phyloP scores from a whole-genome alignment of 2,888 invertebrate species.

The Dysmachus trigonus region DNA sequence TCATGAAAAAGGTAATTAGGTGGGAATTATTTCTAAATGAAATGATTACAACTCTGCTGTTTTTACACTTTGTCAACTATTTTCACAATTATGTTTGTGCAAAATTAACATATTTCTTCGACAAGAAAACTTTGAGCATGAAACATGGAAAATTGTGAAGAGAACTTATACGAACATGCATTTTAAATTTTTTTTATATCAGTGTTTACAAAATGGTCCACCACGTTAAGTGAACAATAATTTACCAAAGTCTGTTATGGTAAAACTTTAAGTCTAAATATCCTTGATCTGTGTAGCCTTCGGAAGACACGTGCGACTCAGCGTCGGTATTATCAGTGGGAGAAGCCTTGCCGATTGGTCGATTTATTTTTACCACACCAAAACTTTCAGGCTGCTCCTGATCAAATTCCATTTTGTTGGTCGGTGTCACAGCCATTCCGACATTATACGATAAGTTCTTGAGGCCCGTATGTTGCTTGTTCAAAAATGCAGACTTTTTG shows the following conservation, averaged over 20 bases:
- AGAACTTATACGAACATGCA: conserved; percentile 9
- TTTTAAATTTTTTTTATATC: background rate
- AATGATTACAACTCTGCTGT: background rate
- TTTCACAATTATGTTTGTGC: background rate
- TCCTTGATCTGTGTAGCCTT: conserved; percentile 71
- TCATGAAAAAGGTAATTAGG: background rate
- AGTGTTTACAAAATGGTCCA: background rate
- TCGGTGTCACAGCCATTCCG: conserved; percentile 62
- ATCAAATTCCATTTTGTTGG: conserved; percentile 63
- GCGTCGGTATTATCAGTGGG: conserved; percentile 53
- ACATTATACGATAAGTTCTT: conserved; percentile 64
- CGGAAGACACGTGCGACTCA: conserved; percentile 61
- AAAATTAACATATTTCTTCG: background rate
- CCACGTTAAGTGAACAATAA: background rate
- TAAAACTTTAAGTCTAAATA: conserved; percentile 81
- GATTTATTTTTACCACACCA: conserved; percentile 58
- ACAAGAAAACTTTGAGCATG: background rate
- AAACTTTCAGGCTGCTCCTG: conserved; percentile 61
- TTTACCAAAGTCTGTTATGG: conserved; percentile 80
- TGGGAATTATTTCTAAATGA: background rate
- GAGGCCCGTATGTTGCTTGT: conserved; percentile 63
- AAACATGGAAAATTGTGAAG: background rate
- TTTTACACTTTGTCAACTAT: background rate
- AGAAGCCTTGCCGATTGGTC: conserved; percentile 52
- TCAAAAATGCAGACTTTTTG: conserved; percentile 57